Evolutionary conservation across 1,140 invertebrate species (phyloP).

Genomic region (Aphidius ervi): DNA sequence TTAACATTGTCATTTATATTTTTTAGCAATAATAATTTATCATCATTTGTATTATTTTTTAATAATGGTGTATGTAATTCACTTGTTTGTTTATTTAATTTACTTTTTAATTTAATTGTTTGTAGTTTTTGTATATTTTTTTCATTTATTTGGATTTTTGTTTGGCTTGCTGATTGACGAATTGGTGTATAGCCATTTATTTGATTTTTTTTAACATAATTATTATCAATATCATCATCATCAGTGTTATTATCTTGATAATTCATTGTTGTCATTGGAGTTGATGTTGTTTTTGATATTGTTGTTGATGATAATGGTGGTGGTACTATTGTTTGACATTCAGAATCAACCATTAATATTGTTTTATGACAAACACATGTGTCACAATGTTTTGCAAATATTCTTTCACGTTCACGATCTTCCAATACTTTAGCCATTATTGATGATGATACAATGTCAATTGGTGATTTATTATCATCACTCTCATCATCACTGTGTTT

Average conservation of each 20-base stretch:
- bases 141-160: slow-evolving; percentile 8
- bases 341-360: slow-evolving; percentile 42
- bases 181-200: neutral
- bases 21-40: slow-evolving; percentile 6
- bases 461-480: slow-evolving; percentile 54
- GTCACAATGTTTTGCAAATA: slow-evolving; percentile 72
- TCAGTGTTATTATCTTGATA: no score
- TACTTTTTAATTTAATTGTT: slow-evolving; percentile 6
- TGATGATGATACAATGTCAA: slow-evolving; percentile 83
- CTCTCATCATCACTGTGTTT: slow-evolving; percentile 45
- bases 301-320: neutral
- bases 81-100: slow-evolving; percentile 9
- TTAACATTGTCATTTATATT: neutral
- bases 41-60: slow-evolving; percentile 20
- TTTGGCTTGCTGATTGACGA: neutral
- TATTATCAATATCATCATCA: no score
- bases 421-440: slow-evolving; percentile 92
- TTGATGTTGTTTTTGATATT: neutral
- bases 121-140: slow-evolving; percentile 15
- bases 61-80: neutral
- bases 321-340: slow-evolving; percentile 27
- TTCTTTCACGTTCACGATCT: slow-evolving; percentile 70
- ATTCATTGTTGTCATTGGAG: neutral
- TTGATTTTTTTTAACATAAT: no score
- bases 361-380: slow-evolving; percentile 67